These are phyloP conservation scores for Mormyrops boulengeri DNA, from an alignment of 2,797 vertebrate species.

Conservation along the genomic window DNA sequence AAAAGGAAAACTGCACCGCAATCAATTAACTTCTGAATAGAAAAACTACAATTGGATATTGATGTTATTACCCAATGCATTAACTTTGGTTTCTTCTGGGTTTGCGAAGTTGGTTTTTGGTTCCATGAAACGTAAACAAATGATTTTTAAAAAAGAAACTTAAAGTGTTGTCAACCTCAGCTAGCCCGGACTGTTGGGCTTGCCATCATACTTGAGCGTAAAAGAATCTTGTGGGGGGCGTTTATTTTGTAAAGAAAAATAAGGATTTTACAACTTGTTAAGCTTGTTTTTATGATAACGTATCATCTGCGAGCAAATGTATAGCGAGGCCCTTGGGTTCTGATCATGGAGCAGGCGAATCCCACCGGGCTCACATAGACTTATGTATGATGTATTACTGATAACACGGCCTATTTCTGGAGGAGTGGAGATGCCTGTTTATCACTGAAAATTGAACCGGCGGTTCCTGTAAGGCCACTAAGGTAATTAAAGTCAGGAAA, in stretches of 20 bases:
- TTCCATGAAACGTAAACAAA: neutral
- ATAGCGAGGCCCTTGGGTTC: neutral
- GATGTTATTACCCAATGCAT: slow-evolving; percentile 16
- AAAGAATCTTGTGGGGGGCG: neutral
- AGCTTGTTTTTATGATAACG: neutral
- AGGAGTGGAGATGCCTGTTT: neutral
- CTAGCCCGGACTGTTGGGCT: neutral
- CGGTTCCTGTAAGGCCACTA: neutral
- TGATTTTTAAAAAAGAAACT: neutral
- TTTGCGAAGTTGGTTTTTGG: neutral
- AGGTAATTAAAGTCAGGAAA: slow-evolving; percentile 7
- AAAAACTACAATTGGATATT: slow-evolving; percentile 19
- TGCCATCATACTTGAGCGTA: neutral
- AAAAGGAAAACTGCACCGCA: neutral
- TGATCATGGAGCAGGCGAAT: neutral
- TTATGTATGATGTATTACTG: neutral
- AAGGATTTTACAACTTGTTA: neutral
- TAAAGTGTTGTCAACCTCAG: neutral
- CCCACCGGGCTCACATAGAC: neutral
- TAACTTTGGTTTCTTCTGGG: slow-evolving; percentile 12
- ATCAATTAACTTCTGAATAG: slow-evolving; percentile 19
- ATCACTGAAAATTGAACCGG: neutral
- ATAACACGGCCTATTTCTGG: slow-evolving; percentile 8
- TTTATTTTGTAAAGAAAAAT: neutral
- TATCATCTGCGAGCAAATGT: neutral